phyloP scores from a whole-genome alignment of 2,113 vertebrate genomes.

The Thomomys bottae region DNA sequence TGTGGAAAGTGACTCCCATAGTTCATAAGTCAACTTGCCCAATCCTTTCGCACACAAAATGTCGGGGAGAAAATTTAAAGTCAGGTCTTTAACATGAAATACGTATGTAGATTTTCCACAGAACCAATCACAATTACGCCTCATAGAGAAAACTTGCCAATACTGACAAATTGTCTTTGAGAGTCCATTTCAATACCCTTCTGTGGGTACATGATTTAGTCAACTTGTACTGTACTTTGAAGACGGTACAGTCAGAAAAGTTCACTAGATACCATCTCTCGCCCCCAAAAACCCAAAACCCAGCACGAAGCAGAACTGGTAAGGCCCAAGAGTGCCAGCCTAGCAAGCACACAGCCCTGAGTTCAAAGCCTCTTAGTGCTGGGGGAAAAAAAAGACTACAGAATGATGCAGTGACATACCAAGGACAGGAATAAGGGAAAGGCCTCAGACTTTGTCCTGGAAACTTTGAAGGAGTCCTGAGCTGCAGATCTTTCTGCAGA shows the following conservation, averaged over 20 bases:
- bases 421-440: background rate
- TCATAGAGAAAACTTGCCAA: background rate
- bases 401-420: background rate
- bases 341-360: too few species aligned
- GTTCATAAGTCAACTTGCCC: background rate
- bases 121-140: background rate
- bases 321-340: too few species aligned
- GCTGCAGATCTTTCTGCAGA: background rate
- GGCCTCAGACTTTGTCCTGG: background rate
- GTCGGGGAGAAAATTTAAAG: background rate
- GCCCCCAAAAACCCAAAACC: too few species aligned
- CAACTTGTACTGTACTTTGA: too few species aligned
- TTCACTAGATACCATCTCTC: too few species aligned
- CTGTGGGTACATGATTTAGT: too few species aligned
- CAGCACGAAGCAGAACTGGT: too few species aligned
- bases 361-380: too few species aligned
- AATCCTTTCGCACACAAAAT: background rate
- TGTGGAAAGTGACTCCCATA: background rate
- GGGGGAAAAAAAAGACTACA: background rate
- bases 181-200: accelerated
- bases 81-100: background rate
- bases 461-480: background rate
- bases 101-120: background rate
- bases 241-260: too few species aligned
- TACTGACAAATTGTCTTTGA: background rate